Base-by-base conservation (phyloP, 1,140 invertebrate genomes). In the Harpegnathos saltator region DNA sequence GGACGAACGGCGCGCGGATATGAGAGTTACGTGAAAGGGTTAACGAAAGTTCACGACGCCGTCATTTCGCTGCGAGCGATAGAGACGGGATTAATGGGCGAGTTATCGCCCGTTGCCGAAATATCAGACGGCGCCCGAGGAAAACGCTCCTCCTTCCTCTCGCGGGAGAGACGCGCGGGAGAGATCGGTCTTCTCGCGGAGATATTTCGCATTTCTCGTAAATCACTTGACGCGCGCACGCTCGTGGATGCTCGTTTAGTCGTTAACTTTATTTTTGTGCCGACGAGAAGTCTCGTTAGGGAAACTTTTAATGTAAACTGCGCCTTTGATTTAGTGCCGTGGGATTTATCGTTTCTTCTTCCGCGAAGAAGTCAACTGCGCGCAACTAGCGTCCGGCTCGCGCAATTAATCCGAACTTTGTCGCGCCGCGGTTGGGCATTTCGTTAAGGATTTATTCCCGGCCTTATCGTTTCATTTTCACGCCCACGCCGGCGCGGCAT, bases 221-320 rank as follows among this genome's bases (percentile, higher is more conserved):
- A 89, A 89, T 89, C 83, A 87, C 62, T 85, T 87, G 61, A 26
- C 33, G 26, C 52, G n/a, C 82, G 87, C 80, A 66, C 77, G 71
- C 85, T 44, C 19, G 24, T 56, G 75, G 66, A 73, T 87, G 75
- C 65, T 81, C 85, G 33, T 89, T 89, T 85, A 89, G 26, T 66
- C 62, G 80, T 56, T 74, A 66, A 81, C 61, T 85, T 89, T 83
- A 87, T 89, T 89, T 89, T 83, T 84, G 77, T 22, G 14, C 14
- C 15, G 48, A 19, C 24, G 19, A 72, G 26, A 66, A 85, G 68
- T 75, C 63, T 68, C 69, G n/a, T 61, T 17, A 65, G 48, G 56
- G 19, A 44, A 82, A 80, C 59, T 89, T 89, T 89, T 87, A 87
- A 89, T 87, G 71, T 72, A 85, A 89, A 83, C 59, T 22, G 26